These are phyloP conservation scores for Cettia cetti DNA, from an alignment of 2,113 vertebrate species.

Conservation along the genomic window DNA sequence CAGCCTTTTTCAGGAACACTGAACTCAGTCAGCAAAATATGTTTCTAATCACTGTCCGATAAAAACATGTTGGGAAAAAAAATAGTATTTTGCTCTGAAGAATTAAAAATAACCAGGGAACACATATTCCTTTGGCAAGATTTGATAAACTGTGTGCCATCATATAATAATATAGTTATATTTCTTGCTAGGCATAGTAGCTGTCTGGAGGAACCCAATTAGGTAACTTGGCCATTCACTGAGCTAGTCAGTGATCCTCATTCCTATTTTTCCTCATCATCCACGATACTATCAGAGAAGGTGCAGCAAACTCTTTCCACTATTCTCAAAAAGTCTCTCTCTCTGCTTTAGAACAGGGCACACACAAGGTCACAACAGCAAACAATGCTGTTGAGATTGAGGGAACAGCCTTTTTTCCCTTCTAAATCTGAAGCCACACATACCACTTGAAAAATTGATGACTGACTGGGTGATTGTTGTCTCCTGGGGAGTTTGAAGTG, in stretches of 20 bases:
- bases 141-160: background rate
- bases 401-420: background rate
- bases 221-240: background rate
- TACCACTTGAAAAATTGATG: background rate
- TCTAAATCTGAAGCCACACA: background rate
- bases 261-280: background rate
- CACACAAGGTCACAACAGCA: background rate
- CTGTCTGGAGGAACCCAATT: background rate
- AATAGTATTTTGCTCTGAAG: background rate
- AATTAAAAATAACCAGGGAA: background rate
- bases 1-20: background rate
- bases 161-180: background rate
- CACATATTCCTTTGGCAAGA: background rate
- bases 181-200: background rate
- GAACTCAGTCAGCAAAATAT: background rate
- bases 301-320: background rate
- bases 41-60: background rate
- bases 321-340: background rate
- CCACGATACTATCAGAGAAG: background rate
- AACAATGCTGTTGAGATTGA: background rate
- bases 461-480: background rate
- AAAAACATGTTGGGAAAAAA: background rate
- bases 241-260: background rate
- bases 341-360: background rate
- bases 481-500: background rate